These are phyloP conservation scores for Sinocyclocheilus grahami DNA, from an alignment of 2,113 vertebrate species.

Conservation along the genomic window DNA sequence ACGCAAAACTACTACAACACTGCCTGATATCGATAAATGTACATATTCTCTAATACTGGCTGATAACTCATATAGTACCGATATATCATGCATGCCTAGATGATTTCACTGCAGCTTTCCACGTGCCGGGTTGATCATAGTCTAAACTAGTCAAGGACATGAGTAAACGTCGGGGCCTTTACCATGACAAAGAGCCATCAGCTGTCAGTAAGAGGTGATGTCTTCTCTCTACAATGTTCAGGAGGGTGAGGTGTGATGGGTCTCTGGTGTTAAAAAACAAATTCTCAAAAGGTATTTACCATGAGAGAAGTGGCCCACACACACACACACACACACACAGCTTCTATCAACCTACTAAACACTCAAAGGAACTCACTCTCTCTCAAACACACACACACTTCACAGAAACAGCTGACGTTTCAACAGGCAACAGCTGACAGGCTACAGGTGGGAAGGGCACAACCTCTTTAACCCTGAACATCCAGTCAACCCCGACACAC, in stretches of 20 bases:
- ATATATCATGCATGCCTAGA: background rate
- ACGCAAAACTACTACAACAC: background rate
- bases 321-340: conserved; percentile 47
- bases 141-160: conserved; percentile 18
- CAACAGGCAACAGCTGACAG: conserved; percentile 81
- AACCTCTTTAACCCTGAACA: conserved; percentile 70
- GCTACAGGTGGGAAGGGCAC: conserved; percentile 78
- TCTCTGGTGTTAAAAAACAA: conserved; percentile 55
- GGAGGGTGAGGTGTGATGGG: conserved; percentile 28
- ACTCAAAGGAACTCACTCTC: background rate
- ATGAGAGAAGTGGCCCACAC: conserved; percentile 48
- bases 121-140: background rate
- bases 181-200: conserved; percentile 1
- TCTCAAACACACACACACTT: conserved; percentile 58
- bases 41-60: background rate
- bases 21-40: background rate
- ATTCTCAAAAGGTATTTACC: conserved; percentile 63
- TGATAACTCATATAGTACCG: background rate
- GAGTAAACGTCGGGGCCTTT: background rate
- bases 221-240: background rate
- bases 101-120: background rate
- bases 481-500: conserved; percentile 52
- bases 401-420: conserved; percentile 82
- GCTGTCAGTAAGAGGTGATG: conserved; percentile 11
- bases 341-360: conserved; percentile 14